Evolutionary conservation across 2,113 vertebrate species (phyloP).

Genomic region (Spea multiplicata): DNA sequence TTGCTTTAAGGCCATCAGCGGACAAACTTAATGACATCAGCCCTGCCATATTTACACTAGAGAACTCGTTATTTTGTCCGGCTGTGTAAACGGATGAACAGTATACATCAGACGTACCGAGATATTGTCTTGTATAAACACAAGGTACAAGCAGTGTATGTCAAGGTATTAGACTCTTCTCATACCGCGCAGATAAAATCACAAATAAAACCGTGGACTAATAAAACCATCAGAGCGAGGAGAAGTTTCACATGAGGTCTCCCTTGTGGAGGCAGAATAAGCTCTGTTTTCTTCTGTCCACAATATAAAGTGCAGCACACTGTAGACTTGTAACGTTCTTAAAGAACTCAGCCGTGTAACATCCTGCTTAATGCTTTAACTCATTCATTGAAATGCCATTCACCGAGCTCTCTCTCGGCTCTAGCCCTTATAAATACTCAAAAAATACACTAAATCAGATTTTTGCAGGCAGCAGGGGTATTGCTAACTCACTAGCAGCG

Average conservation of each 20-base stretch:
- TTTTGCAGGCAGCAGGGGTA: too few species aligned
- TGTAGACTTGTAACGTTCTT: not conserved
- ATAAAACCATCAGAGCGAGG: conserved; percentile 42
- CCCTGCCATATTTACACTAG: conserved; percentile 42
- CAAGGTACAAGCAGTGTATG: conserved; percentile 39
- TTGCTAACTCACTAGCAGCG: too few species aligned
- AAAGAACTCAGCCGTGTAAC: conserved; percentile 1
- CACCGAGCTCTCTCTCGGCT: too few species aligned
- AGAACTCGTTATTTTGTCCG: conserved; percentile 52
- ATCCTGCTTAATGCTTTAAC: not conserved
- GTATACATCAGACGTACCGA: conserved; percentile 2
- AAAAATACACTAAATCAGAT: too few species aligned
- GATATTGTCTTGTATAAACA: conserved; percentile 5
- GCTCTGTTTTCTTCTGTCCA: not conserved
- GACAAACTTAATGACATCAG: conserved; percentile 40
- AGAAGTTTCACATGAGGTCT: conserved; percentile 34
- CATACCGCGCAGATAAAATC: not conserved
- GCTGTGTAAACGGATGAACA: conserved; percentile 50
- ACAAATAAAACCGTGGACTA: conserved; percentile 27
- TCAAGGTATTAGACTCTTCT: conserved; percentile 34
- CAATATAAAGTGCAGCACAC: not conserved
- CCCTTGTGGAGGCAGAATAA: conserved; percentile 37
- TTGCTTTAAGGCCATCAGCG: conserved; percentile 37
- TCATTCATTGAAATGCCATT: too few species aligned
- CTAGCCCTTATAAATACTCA: too few species aligned